These are phyloP conservation scores for Trachythela sp. DNA, from an alignment of 64 coral and sea anemone genomes.

Conservation along the genomic window DNA sequence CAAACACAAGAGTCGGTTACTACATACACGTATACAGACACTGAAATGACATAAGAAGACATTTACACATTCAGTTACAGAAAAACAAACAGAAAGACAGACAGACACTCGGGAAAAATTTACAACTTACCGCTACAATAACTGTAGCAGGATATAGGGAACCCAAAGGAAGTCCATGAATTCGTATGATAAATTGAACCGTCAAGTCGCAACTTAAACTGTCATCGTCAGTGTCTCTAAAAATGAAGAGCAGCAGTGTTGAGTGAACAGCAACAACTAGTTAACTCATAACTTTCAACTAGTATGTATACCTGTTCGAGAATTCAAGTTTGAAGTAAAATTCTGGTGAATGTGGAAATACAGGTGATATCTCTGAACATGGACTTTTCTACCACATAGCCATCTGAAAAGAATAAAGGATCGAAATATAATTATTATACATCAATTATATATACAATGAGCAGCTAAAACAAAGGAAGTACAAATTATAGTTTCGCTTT, in stretches of 20 bases:
- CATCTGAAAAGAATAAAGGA: neutral
- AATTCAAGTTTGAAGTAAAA: constrained; percentile 95
- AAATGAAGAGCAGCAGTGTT: neutral
- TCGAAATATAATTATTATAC: no score
- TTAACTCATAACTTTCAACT: no score
- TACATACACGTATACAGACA: no score
- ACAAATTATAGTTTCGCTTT: neutral
- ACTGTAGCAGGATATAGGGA: constrained; percentile 80
- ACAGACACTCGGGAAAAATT: neutral
- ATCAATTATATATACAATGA: no score
- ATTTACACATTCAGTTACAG: no score
- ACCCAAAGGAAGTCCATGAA: constrained; percentile 83
- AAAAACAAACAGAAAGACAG: neutral
- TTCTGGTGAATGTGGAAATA: constrained; percentile 73
- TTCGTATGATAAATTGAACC: constrained; percentile 63
- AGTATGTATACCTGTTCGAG: constrained; percentile 71
- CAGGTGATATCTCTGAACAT: constrained; percentile 72
- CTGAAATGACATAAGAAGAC: no score
- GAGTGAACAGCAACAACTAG: no score
- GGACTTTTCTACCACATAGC: constrained; percentile 79
- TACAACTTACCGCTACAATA: constrained; percentile 74
- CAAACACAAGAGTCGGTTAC: neutral
- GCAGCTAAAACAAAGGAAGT: neutral
- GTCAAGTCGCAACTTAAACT: constrained; percentile 79
- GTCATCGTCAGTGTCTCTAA: constrained; percentile 60